Base-by-base conservation (phyloP, 2,888 invertebrate species). In the Hedychridium roseum region DNA sequence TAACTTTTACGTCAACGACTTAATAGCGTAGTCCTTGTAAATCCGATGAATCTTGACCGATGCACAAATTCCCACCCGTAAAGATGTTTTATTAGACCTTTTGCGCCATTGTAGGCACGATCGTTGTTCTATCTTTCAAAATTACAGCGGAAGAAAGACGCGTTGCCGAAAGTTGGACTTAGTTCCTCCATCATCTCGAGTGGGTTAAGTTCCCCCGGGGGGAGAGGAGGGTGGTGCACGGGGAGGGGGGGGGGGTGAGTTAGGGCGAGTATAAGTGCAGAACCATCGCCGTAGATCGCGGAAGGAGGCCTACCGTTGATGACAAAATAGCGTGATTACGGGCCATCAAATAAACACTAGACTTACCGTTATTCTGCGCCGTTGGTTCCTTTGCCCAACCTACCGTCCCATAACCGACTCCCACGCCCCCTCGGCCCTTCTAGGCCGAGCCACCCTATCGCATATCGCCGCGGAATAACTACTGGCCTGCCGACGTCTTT, bases 261-360 rank as follows among this genome's bases (percentile, higher is more conserved):
- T 66, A 57, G 57, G 57, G 61, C 27, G 57, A 49, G 56, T 50
- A 40, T 63, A 66, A 66, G 66, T 68, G 55, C 57, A 60, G 64
- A 66, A 59, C 57, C 66, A 60, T 52, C 54, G 53, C 65, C 64
- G 63, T 61, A 63, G 66, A 71, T 66, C 65, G 69, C 65, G 71
- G 67, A 74, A 71, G 68, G 64, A 70, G 71, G 64, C 58, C 61
- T 64, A 61, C 57, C 68, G 73, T 70, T 76, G 74, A 77, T 73
- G 76, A 76, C 73, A 74, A 73, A 76, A 76, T 77, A 71, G 77
- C 77, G 77, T 77, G 77, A 76, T 77, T 76, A 74, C 72, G 66
- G 64, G 69, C 76, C 73, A 77, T 77, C 74, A 74, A 74, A 76
- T 76, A 75, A 77, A 76, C 74, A 77, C 73, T 69, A 73, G 73